Percentiles rank a stretch among this genome's conserved stretches.
These are phyloP conservation scores for Ophioderma brevispina DNA, from an alignment of 35 echinoderm and acorn worm genomes.

Conservation along the genomic window DNA sequence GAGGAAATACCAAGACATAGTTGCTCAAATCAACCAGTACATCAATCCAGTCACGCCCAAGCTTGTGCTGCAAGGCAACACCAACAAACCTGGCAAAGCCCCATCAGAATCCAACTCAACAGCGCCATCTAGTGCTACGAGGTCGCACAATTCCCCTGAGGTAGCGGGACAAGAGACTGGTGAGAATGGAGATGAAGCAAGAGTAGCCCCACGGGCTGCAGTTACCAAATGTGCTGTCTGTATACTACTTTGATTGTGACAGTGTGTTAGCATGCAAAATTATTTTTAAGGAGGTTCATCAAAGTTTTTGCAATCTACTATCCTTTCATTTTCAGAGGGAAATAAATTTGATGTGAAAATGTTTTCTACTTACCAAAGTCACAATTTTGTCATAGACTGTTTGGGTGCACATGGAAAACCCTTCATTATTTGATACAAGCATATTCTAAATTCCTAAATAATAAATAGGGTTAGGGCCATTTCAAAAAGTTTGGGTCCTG, in stretches of 20 bases:
- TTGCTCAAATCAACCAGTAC: conserved; percentile 38
- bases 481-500: too few relatives aligned
- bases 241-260: conserved; percentile 39
- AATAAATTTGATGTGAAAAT: too few relatives aligned
- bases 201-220: conserved; percentile 34
- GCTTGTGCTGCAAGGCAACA: conserved; percentile 16
- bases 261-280: too few relatives aligned
- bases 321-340: too few relatives aligned
- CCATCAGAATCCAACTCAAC: conserved; percentile 19
- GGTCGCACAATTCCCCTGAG: background rate
- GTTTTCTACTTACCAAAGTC: too few relatives aligned
- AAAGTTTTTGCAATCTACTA: too few relatives aligned
- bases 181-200: background rate
- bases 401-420: too few relatives aligned
- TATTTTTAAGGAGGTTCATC: too few relatives aligned
- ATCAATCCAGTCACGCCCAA: conserved; percentile 34
- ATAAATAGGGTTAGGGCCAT: too few relatives aligned
- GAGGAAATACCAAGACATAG: conserved; percentile 65
- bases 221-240: conserved; percentile 74
- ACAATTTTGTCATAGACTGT: too few relatives aligned
- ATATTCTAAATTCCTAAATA: too few relatives aligned
- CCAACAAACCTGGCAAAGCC: background rate
- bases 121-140: conserved; percentile 7
- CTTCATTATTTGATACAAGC: too few relatives aligned
- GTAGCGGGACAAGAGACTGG: background rate